Evolutionary conservation across 2,113 vertebrate species (phyloP).

Genomic region (Apodemus speciosus): DNA sequence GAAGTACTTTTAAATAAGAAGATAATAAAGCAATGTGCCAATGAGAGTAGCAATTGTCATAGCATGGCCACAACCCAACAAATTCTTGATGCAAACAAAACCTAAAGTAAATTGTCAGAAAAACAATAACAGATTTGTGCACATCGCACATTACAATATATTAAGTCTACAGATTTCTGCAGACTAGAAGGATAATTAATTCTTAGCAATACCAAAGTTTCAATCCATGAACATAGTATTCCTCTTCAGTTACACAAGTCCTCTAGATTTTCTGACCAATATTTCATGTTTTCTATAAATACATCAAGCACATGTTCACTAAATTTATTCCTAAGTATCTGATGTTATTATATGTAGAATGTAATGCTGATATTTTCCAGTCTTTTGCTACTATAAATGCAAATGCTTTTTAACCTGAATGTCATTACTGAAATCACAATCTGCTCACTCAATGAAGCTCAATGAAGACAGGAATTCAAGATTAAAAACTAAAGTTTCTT

Average conservation of each 20-base stretch:
- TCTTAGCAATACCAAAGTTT: conserved; percentile 14
- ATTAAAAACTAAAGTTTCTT: conserved; percentile 17
- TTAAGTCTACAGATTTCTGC: not conserved
- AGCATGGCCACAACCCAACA: not conserved
- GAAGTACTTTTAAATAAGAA: not conserved
- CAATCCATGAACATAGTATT: not conserved
- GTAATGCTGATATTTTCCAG: not conserved
- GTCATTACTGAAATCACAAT: not conserved
- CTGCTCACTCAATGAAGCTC: not conserved
- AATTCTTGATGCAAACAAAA: not conserved
- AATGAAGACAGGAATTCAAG: not conserved
- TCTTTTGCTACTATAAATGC: not conserved
- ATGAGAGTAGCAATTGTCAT: not conserved
- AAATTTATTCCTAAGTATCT: not conserved
- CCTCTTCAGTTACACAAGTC: not conserved
- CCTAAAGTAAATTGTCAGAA: not conserved
- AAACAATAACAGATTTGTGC: not conserved
- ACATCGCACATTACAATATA: not conserved
- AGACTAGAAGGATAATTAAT: not conserved
- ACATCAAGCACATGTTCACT: not conserved
- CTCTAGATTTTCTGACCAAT: not conserved
- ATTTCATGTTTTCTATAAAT: not conserved
- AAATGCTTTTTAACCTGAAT: not conserved
- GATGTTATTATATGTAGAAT: not conserved
- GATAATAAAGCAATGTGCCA: not conserved